phyloP scores from a whole-genome alignment of 2,113 vertebrate species.

The Campylomormyrus numenius region DNA sequence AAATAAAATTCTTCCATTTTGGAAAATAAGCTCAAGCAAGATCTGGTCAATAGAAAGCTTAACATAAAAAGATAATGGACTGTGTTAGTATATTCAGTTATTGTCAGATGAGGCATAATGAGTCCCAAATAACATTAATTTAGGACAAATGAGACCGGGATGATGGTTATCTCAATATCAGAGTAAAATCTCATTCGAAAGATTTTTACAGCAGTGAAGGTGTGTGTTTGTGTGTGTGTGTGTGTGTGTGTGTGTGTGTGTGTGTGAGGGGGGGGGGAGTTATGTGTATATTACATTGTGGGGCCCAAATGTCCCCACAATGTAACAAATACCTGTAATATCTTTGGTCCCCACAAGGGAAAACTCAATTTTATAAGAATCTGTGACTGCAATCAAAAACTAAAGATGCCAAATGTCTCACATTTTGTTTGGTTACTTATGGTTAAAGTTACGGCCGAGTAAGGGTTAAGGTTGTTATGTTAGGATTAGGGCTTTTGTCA shows the following conservation, averaged over 20 bases:
- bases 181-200: background rate
- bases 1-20: background rate
- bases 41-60: background rate
- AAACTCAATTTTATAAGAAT: background rate
- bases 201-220: background rate
- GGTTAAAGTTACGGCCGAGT: background rate
- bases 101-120: background rate
- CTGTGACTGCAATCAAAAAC: background rate
- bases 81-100: background rate
- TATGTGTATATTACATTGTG: background rate
- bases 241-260: background rate
- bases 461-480: background rate
- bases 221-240: background rate
- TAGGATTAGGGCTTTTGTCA: background rate
- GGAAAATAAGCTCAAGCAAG: background rate
- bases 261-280: background rate
- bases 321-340: background rate
- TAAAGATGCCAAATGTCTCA: background rate
- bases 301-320: background rate
- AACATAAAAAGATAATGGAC: background rate
- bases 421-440: background rate
- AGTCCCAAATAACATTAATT: background rate
- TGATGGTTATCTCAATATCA: too few species aligned
- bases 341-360: background rate
- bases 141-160: background rate